Base-by-base conservation (phyloP, 2,113 vertebrate species). In the Lophochroa leadbeateri region DNA sequence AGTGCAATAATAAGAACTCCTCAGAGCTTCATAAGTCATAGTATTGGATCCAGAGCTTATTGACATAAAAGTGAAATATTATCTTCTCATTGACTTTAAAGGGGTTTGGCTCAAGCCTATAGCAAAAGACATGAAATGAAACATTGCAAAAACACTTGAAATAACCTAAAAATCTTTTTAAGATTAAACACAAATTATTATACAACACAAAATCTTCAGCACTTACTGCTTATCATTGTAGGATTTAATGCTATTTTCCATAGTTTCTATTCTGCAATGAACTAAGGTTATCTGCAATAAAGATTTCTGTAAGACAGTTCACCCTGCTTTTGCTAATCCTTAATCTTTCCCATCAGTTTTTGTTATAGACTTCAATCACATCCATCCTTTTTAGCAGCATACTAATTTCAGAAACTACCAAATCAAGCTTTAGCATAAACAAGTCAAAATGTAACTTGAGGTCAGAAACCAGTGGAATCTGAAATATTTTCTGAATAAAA, bases 11-110 rank as follows among this genome's bases (percentile, higher is more conserved):
- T 37, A 94, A 82, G 13, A 96, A 90, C 58, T 86, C 25, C 31
- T 74, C 28, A 81, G 60, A 92, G 58, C 39, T 87, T 93, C 88
- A 31, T 55, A 57, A 94, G 52, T 95, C 82, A 92, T 7, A 53
- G 31, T 23, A 91, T 4, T 60, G 50, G 61, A 75, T 75, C 60
- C 46, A 86, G 86, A 96, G 44, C 9, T 0, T 0, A 92, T 7
- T 84, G 65, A 94, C 75, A 31, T 75, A 65, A 92, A 86, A 52
- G 89, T 86, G 60, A 91, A 91, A 84, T 86, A 91, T 57, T 78
- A 82, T 72, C 64, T 75, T 89, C 74, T 75, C 69, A 47, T 71
- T 89, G 69, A 88, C 49, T 95, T 88, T 67, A 91, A 90, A 83
- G 64, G 31, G 21, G 24, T 94, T 84, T 64, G 60, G 63, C 17